phyloP scores from a whole-genome alignment of 2,113 vertebrate genomes.

The Xyrauchen texanus region DNA sequence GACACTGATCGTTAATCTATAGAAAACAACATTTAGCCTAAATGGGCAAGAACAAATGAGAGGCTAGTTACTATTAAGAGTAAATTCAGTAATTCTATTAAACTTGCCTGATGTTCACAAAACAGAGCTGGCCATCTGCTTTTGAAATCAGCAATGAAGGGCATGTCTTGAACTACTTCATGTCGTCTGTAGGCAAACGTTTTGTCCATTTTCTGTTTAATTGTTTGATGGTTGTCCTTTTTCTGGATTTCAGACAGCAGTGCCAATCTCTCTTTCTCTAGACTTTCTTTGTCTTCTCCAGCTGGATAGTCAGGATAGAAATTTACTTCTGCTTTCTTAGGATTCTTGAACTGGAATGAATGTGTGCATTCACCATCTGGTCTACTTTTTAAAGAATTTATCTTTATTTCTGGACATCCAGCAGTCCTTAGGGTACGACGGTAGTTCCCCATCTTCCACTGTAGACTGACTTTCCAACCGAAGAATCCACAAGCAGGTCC shows the following conservation, averaged over 20 bases:
- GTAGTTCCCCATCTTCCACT: slow-evolving; percentile 52
- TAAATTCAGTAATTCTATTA: background rate
- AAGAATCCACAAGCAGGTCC: slow-evolving; percentile 31
- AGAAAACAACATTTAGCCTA: slow-evolving; percentile 10
- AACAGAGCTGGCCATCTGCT: slow-evolving; percentile 46
- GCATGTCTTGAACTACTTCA: slow-evolving; percentile 40
- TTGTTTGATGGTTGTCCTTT: slow-evolving; percentile 32
- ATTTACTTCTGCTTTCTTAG: too few relatives aligned
- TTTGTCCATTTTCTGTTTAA: slow-evolving; percentile 42
- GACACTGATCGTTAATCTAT: background rate
- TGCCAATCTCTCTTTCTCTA: too few relatives aligned
- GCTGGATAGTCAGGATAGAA: too few relatives aligned
- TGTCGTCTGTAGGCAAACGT: slow-evolving; percentile 36
- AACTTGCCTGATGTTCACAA: slow-evolving; percentile 37
- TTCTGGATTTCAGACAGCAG: slow-evolving; percentile 45
- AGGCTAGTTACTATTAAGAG: background rate
- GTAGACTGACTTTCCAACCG: slow-evolving; percentile 49
- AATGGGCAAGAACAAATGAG: slow-evolving; percentile 2
- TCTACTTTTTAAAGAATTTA: slow-evolving; percentile 46
- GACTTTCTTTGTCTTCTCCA: too few relatives aligned
- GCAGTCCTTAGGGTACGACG: slow-evolving; percentile 20
- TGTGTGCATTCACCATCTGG: background rate
- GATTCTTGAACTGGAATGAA: slow-evolving; percentile 46
- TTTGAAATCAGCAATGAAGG: slow-evolving; percentile 46
- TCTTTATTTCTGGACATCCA: slow-evolving; percentile 39